Conservation (phyloP, 2,797 vertebrate species). For the Ptychadena robeensis region DNA sequence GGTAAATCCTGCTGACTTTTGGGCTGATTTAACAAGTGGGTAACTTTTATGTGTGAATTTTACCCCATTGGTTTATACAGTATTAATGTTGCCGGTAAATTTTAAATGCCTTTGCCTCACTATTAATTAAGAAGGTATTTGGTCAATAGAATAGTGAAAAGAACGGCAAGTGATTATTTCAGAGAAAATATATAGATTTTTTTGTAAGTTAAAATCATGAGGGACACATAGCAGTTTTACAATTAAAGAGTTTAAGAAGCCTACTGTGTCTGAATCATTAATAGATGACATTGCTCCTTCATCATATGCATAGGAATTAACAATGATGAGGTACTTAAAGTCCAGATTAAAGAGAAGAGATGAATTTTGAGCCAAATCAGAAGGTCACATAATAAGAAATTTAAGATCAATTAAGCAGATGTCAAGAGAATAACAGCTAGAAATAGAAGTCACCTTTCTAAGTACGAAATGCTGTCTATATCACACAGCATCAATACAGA, state of each 20-base stretch:
- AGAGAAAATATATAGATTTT: constrained; percentile 1
- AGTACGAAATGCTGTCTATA: not conserved
- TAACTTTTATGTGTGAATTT: no score
- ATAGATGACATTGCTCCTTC: constrained; percentile 36
- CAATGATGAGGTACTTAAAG: constrained; percentile 40
- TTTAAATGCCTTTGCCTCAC: not conserved
- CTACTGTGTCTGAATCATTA: constrained; percentile 21
- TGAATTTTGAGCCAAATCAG: constrained; percentile 40
- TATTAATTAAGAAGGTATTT: not conserved
- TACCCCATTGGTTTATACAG: no score
- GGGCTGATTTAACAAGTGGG: no score
- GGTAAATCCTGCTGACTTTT: no score
- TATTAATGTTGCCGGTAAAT: no score
- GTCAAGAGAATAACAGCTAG: constrained; percentile 35
- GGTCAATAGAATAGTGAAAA: not conserved
- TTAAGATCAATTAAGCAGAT: constrained; percentile 35
- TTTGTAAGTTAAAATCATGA: not conserved
- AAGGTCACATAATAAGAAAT: constrained; percentile 50
- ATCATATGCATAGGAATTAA: constrained; percentile 40
- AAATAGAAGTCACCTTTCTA: constrained; percentile 41
- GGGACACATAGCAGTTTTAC: constrained; percentile 3
- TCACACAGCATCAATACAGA: not conserved
- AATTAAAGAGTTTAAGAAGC: constrained; percentile 20
- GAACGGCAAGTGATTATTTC: not conserved
- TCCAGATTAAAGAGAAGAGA: constrained; percentile 23